Conservation (phyloP, 2,113 vertebrate genomes). For the Micronycteris hirsuta region DNA sequence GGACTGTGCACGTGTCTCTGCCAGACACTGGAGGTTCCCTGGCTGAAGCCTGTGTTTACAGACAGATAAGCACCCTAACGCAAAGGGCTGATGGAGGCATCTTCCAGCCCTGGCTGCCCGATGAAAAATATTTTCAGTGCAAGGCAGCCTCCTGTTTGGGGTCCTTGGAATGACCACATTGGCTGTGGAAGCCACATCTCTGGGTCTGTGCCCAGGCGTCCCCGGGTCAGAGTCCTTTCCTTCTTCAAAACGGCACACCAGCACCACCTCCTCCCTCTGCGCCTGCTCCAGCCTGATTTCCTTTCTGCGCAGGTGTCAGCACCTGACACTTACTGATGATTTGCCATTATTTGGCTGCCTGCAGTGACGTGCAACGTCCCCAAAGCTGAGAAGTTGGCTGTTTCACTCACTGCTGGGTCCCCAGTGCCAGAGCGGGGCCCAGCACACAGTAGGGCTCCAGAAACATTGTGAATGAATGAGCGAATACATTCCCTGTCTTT, state of each 20-base stretch:
- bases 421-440: neutral
- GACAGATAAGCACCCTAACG: neutral
- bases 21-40: neutral
- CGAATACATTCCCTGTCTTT: neutral
- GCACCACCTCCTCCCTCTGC: rapidly evolving
- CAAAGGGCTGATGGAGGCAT: neutral
- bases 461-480: neutral
- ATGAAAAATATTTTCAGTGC: neutral
- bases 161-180: neutral
- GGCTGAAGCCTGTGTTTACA: neutral
- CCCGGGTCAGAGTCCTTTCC: neutral
- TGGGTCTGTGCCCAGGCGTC: neutral
- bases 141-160: neutral
- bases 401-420: rapidly evolving
- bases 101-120: neutral
- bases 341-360: neutral
- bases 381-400: neutral
- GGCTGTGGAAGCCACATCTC: neutral
- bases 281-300: neutral
- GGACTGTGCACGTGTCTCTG: rapidly evolving
- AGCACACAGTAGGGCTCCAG: neutral
- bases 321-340: neutral
- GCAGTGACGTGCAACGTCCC: rapidly evolving
- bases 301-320: too few relatives aligned
- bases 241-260: neutral